A percentile compares a stretch with the other conserved stretches of the same genome.
These are phyloP conservation scores for Fistularia commersonii DNA, from an alignment of 2,797 vertebrate species.

Conservation along the genomic window DNA sequence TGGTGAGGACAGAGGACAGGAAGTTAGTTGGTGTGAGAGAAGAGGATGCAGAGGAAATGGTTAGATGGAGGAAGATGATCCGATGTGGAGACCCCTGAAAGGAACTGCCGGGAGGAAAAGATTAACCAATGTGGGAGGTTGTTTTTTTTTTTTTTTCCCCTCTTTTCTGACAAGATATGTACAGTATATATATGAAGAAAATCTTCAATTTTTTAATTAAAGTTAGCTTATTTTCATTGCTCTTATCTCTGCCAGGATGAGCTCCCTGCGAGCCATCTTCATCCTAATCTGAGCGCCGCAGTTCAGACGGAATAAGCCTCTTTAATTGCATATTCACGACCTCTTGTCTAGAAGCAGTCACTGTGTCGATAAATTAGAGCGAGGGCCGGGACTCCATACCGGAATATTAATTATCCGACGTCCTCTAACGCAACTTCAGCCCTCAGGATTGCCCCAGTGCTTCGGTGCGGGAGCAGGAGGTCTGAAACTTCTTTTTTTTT, in stretches of 20 bases:
- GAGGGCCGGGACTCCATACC: constrained; percentile 46
- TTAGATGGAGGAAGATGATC: no score
- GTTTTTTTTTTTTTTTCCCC: neutral
- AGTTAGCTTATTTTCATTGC: constrained; percentile 51
- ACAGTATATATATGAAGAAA: constrained; percentile 1
- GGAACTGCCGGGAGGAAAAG: no score
- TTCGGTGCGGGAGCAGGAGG: no score
- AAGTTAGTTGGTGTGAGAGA: no score
- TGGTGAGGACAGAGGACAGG: no score
- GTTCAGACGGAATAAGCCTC: constrained; percentile 37
- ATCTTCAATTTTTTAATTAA: constrained; percentile 59
- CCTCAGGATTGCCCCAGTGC: no score
- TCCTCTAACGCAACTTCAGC: no score
- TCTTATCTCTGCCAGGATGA: constrained; percentile 43
- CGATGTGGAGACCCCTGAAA: no score
- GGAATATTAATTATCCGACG: constrained; percentile 49
- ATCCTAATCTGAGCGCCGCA: constrained; percentile 20
- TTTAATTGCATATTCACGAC: constrained; percentile 61
- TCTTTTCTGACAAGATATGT: constrained; percentile 33
- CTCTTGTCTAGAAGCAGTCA: constrained; percentile 57
- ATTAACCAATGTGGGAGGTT: constrained; percentile 40
- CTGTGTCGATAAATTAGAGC: constrained; percentile 53
- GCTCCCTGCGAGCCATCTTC: constrained; percentile 19
- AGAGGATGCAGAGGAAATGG: no score
- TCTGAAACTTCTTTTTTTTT: no score